Percentiles rank a stretch among this genome's conserved stretches.
These are phyloP conservation scores for Hanleya hanleyi DNA, from an alignment of 2,888 invertebrate species.

Conservation along the genomic window DNA sequence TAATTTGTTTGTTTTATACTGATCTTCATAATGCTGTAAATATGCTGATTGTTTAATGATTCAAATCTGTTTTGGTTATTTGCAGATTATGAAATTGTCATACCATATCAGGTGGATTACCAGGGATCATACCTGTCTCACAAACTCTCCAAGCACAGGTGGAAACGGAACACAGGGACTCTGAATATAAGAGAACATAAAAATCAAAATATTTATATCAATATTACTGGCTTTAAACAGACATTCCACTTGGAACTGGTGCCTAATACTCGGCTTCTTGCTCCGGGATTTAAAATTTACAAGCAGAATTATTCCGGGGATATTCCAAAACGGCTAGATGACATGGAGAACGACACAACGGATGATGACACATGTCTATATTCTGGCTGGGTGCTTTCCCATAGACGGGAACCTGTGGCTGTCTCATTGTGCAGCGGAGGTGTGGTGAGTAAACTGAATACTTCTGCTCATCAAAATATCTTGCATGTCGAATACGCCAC, in stretches of 20 bases:
- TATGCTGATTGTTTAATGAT: too few relatives aligned
- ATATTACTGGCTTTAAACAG: slow-evolving; percentile 50
- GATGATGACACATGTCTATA: slow-evolving; percentile 43
- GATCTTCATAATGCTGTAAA: too few relatives aligned
- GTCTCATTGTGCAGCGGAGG: slow-evolving; percentile 56
- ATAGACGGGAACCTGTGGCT: slow-evolving; percentile 42
- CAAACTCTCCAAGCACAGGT: not conserved
- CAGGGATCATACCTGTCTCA: slow-evolving; percentile 1
- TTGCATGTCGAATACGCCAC: too few relatives aligned
- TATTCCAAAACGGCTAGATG: slow-evolving; percentile 18
- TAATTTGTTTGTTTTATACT: too few relatives aligned
- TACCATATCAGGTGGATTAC: slow-evolving; percentile 39
- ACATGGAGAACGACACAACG: slow-evolving; percentile 25
- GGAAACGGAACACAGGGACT: not conserved
- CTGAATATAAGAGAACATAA: slow-evolving; percentile 30
- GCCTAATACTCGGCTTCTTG: slow-evolving; percentile 50
- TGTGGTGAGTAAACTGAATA: too few relatives aligned
- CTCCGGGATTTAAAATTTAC: slow-evolving; percentile 60
- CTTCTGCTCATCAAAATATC: too few relatives aligned
- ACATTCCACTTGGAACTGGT: slow-evolving; percentile 52
- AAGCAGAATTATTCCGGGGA: slow-evolving; percentile 39
- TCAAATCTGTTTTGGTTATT: slow-evolving; percentile 13
- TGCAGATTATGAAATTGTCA: slow-evolving; percentile 42
- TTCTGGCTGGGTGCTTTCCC: slow-evolving; percentile 42
- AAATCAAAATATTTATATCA: slow-evolving; percentile 39